Percentiles rank a stretch among this genome's conserved stretches.
Evolutionary conservation across 2,113 vertebrate species (phyloP).

Genomic region (Clarias macrocephalus): DNA sequence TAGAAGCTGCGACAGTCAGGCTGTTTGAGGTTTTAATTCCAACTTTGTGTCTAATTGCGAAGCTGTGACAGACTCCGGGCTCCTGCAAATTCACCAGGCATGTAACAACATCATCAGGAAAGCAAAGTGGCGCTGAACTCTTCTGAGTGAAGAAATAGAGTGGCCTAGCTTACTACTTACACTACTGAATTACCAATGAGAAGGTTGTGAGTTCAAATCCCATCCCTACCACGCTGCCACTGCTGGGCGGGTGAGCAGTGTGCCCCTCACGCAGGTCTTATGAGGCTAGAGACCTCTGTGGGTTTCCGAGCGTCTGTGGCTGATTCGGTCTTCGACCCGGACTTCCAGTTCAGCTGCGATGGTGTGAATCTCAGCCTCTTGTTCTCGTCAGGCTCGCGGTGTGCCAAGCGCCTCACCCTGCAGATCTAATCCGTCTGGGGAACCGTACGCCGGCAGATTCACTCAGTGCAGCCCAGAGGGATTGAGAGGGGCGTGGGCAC

Average conservation of each 20-base stretch:
- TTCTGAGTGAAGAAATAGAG: not conserved
- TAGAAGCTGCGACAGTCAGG: not conserved
- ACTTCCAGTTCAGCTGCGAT: not conserved
- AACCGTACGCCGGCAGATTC: not conserved
- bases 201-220: no score
- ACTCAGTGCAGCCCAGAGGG: not conserved
- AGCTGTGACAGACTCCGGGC: not conserved
- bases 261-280: not conserved
- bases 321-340: not conserved
- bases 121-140: no score
- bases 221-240: no score
- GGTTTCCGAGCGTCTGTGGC: not conserved
- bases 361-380: not conserved
- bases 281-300: not conserved
- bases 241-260: no score
- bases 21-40: not conserved
- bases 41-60: not conserved
- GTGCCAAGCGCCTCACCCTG: not conserved
- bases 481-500: not conserved
- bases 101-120: not conserved
- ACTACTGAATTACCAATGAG: no score
- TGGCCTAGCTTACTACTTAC: not conserved
- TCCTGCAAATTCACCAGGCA: not conserved
- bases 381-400: not conserved
- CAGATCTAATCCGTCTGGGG: not conserved